phyloP scores from a whole-genome alignment of 2,113 vertebrate species.

The Bolborhynchus lineola region DNA sequence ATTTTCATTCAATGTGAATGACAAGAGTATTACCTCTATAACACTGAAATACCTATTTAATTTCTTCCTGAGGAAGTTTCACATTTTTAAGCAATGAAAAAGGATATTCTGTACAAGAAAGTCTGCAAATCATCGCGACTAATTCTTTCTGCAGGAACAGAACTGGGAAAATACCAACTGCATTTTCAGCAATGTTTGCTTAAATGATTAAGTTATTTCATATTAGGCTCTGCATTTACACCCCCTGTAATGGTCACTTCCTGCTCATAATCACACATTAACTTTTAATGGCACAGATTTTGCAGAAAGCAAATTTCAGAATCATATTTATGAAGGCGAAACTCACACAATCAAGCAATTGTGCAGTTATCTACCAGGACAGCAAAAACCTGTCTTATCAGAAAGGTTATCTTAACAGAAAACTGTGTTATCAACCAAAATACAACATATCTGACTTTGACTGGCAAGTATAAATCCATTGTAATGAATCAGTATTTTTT shows the following conservation, averaged over 20 bases:
- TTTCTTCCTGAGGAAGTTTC: conserved; percentile 79
- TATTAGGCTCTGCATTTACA: not conserved
- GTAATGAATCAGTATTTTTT: not conserved
- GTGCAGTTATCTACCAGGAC: not conserved
- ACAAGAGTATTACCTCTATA: conserved; percentile 76
- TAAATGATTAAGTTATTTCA: not conserved
- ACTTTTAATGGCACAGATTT: not conserved
- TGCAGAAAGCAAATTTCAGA: conserved; percentile 10
- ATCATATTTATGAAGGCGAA: not conserved
- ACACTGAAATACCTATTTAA: conserved; percentile 74
- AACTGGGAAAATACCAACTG: conserved; percentile 44
- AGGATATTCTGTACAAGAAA: conserved; percentile 68
- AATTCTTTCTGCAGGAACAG: conserved; percentile 39
- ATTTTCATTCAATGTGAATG: conserved; percentile 84
- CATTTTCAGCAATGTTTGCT: conserved; percentile 36
- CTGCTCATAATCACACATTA: not conserved
- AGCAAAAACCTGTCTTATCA: not conserved
- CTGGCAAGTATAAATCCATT: not conserved
- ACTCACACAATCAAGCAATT: not conserved
- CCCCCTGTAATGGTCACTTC: not conserved
- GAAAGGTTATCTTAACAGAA: no score
- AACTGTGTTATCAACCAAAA: not conserved
- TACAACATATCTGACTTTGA: not conserved
- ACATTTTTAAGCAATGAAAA: conserved; percentile 72
- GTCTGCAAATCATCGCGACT: conserved; percentile 37